Percentiles rank a stretch among this genome's conserved stretches.
phyloP scores from a whole-genome alignment of 53 echinoderm and acorn worm species.

The Holothuria leucospilota region DNA sequence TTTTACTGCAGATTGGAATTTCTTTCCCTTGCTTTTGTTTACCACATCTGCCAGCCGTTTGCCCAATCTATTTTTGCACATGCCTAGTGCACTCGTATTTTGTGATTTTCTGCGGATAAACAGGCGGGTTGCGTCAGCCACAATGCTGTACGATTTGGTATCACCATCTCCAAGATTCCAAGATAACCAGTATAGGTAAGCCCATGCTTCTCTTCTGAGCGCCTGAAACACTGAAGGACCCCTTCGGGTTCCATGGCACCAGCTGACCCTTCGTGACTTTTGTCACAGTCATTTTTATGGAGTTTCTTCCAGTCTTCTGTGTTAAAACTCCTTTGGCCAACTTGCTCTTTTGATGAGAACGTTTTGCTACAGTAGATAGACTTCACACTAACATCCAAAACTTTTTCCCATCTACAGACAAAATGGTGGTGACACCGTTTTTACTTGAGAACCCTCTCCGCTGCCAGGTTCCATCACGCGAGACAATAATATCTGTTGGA shows the following conservation, averaged over 20 bases:
- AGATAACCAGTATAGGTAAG: background rate
- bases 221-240: background rate
- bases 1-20: no score
- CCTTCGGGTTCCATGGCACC: conserved; percentile 24
- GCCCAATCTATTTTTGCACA: conserved; percentile 13
- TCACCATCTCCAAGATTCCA: background rate
- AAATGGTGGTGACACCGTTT: conserved; percentile 10
- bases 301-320: no score
- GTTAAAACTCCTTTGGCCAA: no score
- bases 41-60: no score
- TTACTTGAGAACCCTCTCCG: background rate
- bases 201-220: background rate
- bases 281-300: background rate
- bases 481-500: background rate
- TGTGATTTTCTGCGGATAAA: background rate
- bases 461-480: background rate
- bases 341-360: background rate
- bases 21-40: no score
- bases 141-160: background rate
- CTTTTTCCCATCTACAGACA: conserved; percentile 19
- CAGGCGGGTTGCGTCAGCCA: background rate
- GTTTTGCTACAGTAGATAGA: background rate
- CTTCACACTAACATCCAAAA: background rate
- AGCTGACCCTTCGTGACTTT: conserved; percentile 16
- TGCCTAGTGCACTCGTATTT: conserved; percentile 15